Percentiles rank a stretch among this genome's conserved stretches.
phyloP scores from a whole-genome alignment of 2,888 invertebrate genomes.

The Standfussiana lucernea region DNA sequence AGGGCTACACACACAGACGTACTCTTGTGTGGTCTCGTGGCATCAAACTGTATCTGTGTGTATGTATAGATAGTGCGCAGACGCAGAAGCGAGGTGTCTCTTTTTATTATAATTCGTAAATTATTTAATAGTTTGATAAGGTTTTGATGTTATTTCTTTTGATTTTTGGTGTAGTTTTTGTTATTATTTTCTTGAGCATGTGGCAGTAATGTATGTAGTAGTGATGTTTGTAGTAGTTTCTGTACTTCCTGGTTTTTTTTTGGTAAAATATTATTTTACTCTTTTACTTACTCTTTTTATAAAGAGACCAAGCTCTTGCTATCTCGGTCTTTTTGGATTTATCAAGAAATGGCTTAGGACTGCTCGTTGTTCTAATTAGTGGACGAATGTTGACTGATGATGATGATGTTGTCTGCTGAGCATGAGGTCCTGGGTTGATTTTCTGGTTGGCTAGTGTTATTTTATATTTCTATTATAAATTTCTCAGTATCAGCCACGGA shows the following conservation, averaged over 20 bases:
- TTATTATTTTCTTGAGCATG: background rate
- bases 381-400: too few relatives aligned
- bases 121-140: slow-evolving; percentile 51
- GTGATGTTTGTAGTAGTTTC: background rate
- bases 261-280: background rate
- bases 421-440: too few relatives aligned
- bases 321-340: background rate
- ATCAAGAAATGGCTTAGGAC: background rate
- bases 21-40: slow-evolving; percentile 53
- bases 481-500: too few relatives aligned
- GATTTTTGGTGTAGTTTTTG: background rate
- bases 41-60: slow-evolving; percentile 51
- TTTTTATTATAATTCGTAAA: slow-evolving; percentile 58
- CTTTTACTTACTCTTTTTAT: too few relatives aligned
- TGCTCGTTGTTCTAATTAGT: too few relatives aligned
- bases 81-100: slow-evolving; percentile 58
- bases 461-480: too few relatives aligned
- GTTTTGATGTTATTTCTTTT: slow-evolving; percentile 25
- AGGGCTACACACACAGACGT: slow-evolving; percentile 78
- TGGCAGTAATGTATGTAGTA: background rate
- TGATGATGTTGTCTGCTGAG: too few relatives aligned
- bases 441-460: too few relatives aligned
- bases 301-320: background rate
- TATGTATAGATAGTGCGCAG: slow-evolving; percentile 65
- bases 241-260: background rate